A percentile compares a stretch with the other conserved stretches of the same genome.
These are phyloP conservation scores for Pammene fasciana DNA, from an alignment of 2,888 invertebrate genomes.

Conservation along the genomic window DNA sequence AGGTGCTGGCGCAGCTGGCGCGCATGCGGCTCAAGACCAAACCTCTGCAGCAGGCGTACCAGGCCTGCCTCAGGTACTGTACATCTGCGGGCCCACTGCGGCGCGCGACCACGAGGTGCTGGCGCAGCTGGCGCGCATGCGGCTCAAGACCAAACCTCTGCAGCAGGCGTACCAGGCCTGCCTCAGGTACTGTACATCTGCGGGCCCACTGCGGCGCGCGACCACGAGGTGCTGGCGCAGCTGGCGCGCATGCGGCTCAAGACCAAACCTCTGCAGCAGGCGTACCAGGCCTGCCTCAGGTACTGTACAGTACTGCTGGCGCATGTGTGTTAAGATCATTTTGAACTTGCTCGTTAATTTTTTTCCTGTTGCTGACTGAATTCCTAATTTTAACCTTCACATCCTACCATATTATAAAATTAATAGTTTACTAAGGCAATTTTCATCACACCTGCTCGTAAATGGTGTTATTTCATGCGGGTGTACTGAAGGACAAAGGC, in stretches of 20 bases:
- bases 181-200: conserved; percentile 61
- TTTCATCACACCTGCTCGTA: too few relatives aligned
- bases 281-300: conserved; percentile 87
- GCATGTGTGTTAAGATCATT: too few relatives aligned
- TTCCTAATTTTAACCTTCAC: too few relatives aligned
- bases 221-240: conserved; percentile 90
- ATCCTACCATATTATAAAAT: too few relatives aligned
- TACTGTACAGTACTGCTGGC: too few relatives aligned
- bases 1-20: conserved; percentile 92
- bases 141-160: conserved; percentile 58
- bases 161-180: background rate
- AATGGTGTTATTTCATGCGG: too few relatives aligned
- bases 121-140: conserved; percentile 61
- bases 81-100: background rate
- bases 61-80: conserved; percentile 86
- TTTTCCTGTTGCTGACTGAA: too few relatives aligned
- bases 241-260: conserved; percentile 96
- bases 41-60: conserved; percentile 93
- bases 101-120: conserved; percentile 54
- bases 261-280: conserved; percentile 95
- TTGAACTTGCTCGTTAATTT: too few relatives aligned
- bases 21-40: conserved; percentile 97
- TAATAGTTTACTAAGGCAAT: too few relatives aligned
- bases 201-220: conserved; percentile 84
- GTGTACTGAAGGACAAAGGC: too few relatives aligned